These are phyloP conservation scores for Anguilla megastoma DNA, from an alignment of 2,797 vertebrate species.

Conservation along the genomic window DNA sequence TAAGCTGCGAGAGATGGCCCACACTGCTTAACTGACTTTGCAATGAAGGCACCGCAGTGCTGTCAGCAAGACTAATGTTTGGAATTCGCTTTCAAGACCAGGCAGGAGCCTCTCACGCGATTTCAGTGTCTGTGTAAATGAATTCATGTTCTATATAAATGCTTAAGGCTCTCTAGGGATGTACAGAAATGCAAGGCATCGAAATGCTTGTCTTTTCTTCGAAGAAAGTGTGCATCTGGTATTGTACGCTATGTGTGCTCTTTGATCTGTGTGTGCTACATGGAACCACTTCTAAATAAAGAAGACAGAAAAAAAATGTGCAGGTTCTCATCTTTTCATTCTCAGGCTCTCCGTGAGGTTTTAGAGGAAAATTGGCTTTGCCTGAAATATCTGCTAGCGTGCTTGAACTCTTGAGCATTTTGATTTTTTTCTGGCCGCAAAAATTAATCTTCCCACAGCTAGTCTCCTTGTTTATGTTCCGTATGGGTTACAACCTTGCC, in stretches of 20 bases:
- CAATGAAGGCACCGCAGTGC: neutral
- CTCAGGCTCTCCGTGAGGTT: neutral
- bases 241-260: neutral
- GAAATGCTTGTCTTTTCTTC: neutral
- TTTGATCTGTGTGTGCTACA: neutral
- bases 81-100: slow-evolving; percentile 1
- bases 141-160: neutral
- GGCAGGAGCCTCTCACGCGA: neutral
- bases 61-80: neutral
- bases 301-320: neutral
- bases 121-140: neutral
- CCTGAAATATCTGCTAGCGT: neutral
- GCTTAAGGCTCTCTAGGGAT: slow-evolving; percentile 5
- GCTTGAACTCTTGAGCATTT: slow-evolving; percentile 20
- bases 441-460: neutral
- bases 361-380: neutral
- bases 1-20: slow-evolving; percentile 30
- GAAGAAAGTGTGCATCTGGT: neutral
- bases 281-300: neutral
- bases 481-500: neutral
- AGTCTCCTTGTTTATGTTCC: neutral
- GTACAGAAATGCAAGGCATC: neutral
- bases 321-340: neutral
- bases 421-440: neutral
- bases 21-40: neutral